A percentile compares a stretch with the other conserved stretches of the same genome.
These are phyloP conservation scores for Pelecanus crispus DNA, from an alignment of 2,113 vertebrate species.

Conservation along the genomic window DNA sequence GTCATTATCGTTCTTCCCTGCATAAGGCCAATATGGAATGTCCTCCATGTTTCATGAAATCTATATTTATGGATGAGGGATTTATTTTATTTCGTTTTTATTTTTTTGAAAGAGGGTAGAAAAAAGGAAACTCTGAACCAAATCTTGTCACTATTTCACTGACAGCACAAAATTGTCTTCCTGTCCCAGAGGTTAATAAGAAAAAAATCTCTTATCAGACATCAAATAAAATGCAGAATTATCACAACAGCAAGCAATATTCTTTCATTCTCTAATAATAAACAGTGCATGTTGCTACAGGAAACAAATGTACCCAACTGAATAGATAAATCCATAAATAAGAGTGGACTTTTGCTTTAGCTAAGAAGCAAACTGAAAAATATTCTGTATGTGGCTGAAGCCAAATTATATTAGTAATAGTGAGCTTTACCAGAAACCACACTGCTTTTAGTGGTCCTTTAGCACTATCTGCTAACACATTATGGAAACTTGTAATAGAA, in stretches of 20 bases:
- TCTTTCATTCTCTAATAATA: conserved; percentile 46
- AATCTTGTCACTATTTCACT: not conserved
- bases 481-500: not conserved
- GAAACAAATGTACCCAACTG: conserved; percentile 39
- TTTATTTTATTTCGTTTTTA: not conserved
- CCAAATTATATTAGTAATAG: not conserved
- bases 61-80: conserved; percentile 19
- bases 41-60: not conserved
- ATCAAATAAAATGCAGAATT: conserved; percentile 55
- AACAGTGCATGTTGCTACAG: conserved; percentile 18
- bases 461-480: not conserved
- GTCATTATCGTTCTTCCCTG: not conserved
- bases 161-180: conserved; percentile 24
- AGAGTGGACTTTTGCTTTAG: not conserved
- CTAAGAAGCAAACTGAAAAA: conserved; percentile 3
- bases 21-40: not conserved
- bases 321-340: conserved; percentile 42
- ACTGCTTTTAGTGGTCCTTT: not conserved
- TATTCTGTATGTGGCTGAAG: not conserved
- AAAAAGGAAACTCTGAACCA: not conserved
- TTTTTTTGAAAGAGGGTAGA: not conserved
- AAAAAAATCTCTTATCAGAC: conserved; percentile 23
- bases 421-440: not conserved
- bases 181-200: conserved; percentile 45
- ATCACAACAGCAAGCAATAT: conserved; percentile 41